Evolutionary conservation across 2,888 invertebrate species (phyloP).

Genomic region (Morinoia aosen): DNA sequence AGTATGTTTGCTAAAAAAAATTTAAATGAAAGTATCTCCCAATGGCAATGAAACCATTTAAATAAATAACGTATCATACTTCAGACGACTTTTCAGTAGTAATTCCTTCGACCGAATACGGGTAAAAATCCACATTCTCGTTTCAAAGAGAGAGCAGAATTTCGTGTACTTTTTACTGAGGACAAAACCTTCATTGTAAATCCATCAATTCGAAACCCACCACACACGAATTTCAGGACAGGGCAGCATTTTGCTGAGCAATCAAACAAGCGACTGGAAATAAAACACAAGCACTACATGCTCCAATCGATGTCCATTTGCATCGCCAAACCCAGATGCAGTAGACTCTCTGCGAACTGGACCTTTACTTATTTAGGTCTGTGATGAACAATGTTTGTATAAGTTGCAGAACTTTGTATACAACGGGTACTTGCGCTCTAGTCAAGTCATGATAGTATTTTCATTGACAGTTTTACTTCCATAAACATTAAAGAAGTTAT

Average conservation of each 20-base stretch:
- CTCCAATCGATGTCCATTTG: slow-evolving; percentile 33
- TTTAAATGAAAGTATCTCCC: too few species aligned
- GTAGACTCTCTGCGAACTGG: neutral
- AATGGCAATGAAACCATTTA: too few species aligned
- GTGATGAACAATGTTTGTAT: too few species aligned
- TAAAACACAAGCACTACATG: neutral
- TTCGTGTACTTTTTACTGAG: neutral
- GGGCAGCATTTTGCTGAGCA: slow-evolving; percentile 16
- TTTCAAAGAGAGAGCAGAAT: neutral
- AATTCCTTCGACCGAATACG: too few species aligned
- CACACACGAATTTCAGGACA: neutral
- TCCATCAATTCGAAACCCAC: neutral
- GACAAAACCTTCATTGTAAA: neutral
- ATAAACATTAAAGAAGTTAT: too few species aligned
- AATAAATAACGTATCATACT: too few species aligned
- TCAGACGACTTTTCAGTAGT: too few species aligned
- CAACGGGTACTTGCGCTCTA: too few species aligned
- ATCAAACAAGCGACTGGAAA: slow-evolving; percentile 1
- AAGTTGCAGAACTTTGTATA: too few species aligned
- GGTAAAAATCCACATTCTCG: neutral
- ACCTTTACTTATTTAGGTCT: neutral
- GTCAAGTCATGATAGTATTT: too few species aligned
- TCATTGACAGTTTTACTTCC: too few species aligned
- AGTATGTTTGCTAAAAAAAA: too few species aligned
- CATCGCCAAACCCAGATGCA: neutral